Base-by-base conservation (phyloP, 2,797 vertebrate genomes). In the Harpagifer antarcticus region DNA sequence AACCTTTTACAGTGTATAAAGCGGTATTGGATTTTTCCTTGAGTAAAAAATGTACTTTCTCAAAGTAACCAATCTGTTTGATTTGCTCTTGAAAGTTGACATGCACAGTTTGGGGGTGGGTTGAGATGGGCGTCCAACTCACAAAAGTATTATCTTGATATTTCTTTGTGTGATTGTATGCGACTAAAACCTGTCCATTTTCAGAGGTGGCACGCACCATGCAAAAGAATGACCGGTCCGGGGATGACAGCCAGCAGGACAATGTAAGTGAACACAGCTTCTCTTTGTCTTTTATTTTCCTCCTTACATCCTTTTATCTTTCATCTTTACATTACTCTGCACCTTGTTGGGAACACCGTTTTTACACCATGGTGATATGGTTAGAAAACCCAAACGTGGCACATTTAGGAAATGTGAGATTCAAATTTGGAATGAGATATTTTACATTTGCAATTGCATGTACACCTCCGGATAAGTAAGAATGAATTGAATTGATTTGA, bases 141-240 rank as follows among this genome's bases (percentile, higher is more conserved):
- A 45, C 33, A 62, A 27, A 68, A 43, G 12, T 74, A 37, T 81
- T 66, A 27, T 40, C 9, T 49, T 47, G 2, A 37, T 20, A 5
- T 52, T 54, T n/a, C 40, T 64, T 37, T 59, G 5, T 8, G 45
- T 66, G 65, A 59, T 43, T 72, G 59, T 80, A 70, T 56, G 69
- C 72, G 77, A 88, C 67, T 64, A 56, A 84, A 78, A 53, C 57
- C 63, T 72, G 45, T 57, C 67, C 73, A 61, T 84, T 83, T 81
- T 79, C 72, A 82, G 82, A 85, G 79, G 82, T 87, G 85, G 84
- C 74, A 57, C 82, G n/a, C 88, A 92, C 68, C 88, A 94, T 94
- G 93, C 90, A 93, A 90, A 90, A 89, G 78, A 72, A 89, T 93
- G 91, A 92, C 84, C 86, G 83, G 88, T 83, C 90, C 62, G 54